Conservation (phyloP, 2,113 vertebrate species). For the Micronisus gabar region DNA sequence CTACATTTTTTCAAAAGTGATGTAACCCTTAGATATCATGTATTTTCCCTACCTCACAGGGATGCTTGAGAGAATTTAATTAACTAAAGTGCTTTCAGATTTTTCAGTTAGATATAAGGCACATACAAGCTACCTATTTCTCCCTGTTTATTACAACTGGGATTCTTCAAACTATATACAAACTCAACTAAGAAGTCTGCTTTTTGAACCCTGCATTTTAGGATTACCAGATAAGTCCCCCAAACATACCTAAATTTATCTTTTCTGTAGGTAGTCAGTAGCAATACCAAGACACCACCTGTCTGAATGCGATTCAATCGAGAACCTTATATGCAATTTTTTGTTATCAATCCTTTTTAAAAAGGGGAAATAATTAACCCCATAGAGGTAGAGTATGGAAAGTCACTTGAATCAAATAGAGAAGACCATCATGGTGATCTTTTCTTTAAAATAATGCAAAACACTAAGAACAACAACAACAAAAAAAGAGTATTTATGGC, state of each 20-base stretch:
- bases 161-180: background rate
- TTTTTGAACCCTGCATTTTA: background rate
- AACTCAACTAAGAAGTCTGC: background rate
- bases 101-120: background rate
- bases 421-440: background rate
- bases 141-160: background rate
- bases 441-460: background rate
- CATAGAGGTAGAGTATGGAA: background rate
- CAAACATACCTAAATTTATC: background rate
- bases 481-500: conserved; percentile 13
- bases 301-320: background rate
- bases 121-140: background rate
- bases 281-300: background rate
- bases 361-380: background rate
- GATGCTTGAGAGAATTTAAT: background rate
- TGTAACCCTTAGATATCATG: background rate
- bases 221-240: background rate
- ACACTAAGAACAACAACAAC: background rate
- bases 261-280: background rate
- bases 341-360: background rate
- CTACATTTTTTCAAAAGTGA: background rate
- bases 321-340: background rate
- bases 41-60: background rate
- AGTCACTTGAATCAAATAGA: background rate
- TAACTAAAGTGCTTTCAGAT: background rate